Evolutionary conservation across 2,888 invertebrate genomes (phyloP).

Genomic region (Dioctria rufipes): DNA sequence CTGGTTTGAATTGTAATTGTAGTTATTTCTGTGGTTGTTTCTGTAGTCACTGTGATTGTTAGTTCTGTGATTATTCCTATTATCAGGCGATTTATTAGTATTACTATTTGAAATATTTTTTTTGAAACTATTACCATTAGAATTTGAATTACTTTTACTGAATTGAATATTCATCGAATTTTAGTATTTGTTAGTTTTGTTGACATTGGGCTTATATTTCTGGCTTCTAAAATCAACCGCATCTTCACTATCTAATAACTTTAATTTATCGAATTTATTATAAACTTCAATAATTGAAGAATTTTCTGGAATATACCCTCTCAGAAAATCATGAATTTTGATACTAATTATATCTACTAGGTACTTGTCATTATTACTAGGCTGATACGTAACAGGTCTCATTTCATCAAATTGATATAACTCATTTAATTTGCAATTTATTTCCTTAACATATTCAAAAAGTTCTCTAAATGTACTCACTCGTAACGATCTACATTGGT

Average conservation of each 20-base stretch:
- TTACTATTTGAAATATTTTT: background rate
- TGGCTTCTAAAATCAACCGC: no score
- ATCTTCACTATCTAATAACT: background rate
- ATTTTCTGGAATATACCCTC: conserved; percentile 46
- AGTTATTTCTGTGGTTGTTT: conserved; percentile 14
- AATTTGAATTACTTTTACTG: background rate
- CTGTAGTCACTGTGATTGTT: conserved; percentile 10
- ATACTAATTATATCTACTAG: background rate
- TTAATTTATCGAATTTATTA: background rate
- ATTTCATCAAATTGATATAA: conserved; percentile 32
- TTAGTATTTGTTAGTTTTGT: background rate
- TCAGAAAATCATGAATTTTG: conserved; percentile 34
- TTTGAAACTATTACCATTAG: background rate
- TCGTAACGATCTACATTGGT: no score
- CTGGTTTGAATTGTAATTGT: conserved; percentile 6
- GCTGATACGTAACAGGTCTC: conserved; percentile 29
- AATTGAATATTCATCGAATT: background rate
- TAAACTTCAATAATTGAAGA: conserved; percentile 33
- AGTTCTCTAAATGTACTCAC: no score
- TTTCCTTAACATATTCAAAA: no score
- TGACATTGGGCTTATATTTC: background rate
- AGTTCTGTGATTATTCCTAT: background rate
- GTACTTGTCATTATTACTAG: background rate
- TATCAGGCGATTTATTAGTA: background rate
- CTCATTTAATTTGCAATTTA: background rate